phyloP scores from a whole-genome alignment of 2,888 invertebrate species.

The Tetrapedia diversipes region DNA sequence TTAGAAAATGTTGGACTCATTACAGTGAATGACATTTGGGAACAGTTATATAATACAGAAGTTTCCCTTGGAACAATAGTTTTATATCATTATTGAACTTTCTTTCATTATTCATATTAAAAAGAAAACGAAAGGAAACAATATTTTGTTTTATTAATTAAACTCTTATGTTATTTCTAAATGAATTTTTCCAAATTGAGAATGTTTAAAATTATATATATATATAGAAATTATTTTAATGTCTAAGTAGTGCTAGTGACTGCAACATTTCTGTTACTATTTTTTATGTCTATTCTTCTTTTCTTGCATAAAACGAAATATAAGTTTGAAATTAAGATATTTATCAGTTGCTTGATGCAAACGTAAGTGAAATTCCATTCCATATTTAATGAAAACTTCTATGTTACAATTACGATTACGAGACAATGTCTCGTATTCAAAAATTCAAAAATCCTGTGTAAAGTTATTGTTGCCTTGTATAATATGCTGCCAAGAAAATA shows the following conservation, averaged over 20 bases:
- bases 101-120: conserved; percentile 27
- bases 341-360: conserved; percentile 32
- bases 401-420: conserved; percentile 30
- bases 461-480: conserved; percentile 76
- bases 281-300: conserved; percentile 42
- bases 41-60: conserved; percentile 56
- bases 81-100: conserved; percentile 31
- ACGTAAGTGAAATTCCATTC: conserved; percentile 29
- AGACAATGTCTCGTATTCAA: conserved; percentile 54
- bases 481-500: conserved; percentile 74
- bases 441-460: conserved; percentile 70
- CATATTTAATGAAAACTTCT: conserved; percentile 20
- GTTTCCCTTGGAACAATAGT: conserved; percentile 49
- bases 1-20: conserved; percentile 47
- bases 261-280: conserved; percentile 21
- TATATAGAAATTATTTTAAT: conserved; percentile 27
- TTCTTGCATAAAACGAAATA: conserved; percentile 36
- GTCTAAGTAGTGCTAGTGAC: conserved; percentile 50
- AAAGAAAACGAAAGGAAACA: conserved; percentile 5
- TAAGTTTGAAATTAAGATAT: conserved; percentile 33
- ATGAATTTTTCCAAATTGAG: conserved; percentile 34
- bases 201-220: conserved; percentile 29
- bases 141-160: conserved; percentile 13
- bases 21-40: conserved; percentile 50
- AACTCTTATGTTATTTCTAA: conserved; percentile 16